Evolutionary conservation across 2,797 vertebrate genomes (phyloP).

Genomic region (Tiaroga cobitis): DNA sequence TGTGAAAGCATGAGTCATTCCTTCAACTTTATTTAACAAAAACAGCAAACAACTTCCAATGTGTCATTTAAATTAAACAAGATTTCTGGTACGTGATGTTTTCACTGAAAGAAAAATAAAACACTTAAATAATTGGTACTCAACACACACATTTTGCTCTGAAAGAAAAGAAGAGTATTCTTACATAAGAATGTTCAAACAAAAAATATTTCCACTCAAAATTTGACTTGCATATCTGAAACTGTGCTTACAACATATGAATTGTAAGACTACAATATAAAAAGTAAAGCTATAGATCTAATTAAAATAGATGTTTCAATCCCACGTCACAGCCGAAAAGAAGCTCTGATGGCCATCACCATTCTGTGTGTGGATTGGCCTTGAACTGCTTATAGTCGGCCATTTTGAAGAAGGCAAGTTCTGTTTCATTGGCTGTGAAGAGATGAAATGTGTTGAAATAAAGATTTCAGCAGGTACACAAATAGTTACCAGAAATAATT

Average conservation of each 20-base stretch:
- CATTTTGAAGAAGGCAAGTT: constrained; percentile 89
- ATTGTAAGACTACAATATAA: neutral
- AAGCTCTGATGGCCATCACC: constrained; percentile 62
- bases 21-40: constrained; percentile 32
- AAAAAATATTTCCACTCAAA: no score
- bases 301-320: constrained; percentile 18
- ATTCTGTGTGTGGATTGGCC: constrained; percentile 79
- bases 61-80: neutral
- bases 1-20: neutral
- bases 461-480: neutral
- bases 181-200: neutral
- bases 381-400: constrained; percentile 88
- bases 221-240: neutral
- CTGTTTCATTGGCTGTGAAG: constrained; percentile 88
- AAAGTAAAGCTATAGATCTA: neutral
- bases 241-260: neutral
- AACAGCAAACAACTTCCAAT: neutral
- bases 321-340: neutral
- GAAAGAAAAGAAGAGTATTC: neutral
- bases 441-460: constrained; percentile 37
- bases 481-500: neutral
- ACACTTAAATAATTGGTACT: neutral
- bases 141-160: neutral
- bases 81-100: neutral
- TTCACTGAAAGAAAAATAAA: neutral